Conservation (phyloP, 2,888 invertebrate species). For the Scaptomyza parva region DNA sequence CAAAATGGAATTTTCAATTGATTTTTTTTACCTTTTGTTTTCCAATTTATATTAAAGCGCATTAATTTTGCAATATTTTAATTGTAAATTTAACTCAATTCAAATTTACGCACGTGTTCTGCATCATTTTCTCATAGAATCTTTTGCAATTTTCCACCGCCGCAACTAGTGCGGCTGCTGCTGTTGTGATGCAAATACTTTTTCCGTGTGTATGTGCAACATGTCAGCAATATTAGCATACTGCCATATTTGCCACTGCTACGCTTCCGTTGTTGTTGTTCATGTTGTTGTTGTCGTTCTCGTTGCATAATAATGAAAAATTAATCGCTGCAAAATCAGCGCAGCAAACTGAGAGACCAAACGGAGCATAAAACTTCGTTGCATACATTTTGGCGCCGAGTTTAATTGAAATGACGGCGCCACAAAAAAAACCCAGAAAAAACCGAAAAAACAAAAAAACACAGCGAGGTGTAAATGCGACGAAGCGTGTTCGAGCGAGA, state of each 20-base stretch:
- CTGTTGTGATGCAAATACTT: conserved; percentile 7
- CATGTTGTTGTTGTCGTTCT: conserved; percentile 39
- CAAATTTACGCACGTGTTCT: not conserved
- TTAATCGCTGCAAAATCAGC: conserved; percentile 55
- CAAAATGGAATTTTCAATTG: not conserved
- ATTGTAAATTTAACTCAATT: not conserved
- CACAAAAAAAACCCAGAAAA: conserved; percentile 10
- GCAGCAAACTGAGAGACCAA: conserved; percentile 8
- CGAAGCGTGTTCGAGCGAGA: not conserved
- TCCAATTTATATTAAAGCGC: not conserved
- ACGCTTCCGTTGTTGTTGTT: not conserved
- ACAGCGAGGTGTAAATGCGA: conserved; percentile 30
- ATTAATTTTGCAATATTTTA: not conserved
- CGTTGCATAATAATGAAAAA: conserved; percentile 61
- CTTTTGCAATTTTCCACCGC: not conserved
- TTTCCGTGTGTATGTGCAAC: conserved; percentile 22
- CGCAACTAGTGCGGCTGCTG: no score
- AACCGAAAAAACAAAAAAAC: conserved; percentile 2
- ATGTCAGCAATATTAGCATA: conserved; percentile 39
- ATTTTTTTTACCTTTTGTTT: not conserved
- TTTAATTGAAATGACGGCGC: conserved; percentile 67
- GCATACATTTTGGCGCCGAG: conserved; percentile 63
- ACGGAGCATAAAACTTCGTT: conserved; percentile 18
- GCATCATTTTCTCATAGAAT: not conserved
- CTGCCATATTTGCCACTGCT: conserved; percentile 4